Evolutionary conservation across 1,140 invertebrate genomes (phyloP), one percentile per base, ranked within the genome.

Genomic region (Grapholita molesta): DNA sequence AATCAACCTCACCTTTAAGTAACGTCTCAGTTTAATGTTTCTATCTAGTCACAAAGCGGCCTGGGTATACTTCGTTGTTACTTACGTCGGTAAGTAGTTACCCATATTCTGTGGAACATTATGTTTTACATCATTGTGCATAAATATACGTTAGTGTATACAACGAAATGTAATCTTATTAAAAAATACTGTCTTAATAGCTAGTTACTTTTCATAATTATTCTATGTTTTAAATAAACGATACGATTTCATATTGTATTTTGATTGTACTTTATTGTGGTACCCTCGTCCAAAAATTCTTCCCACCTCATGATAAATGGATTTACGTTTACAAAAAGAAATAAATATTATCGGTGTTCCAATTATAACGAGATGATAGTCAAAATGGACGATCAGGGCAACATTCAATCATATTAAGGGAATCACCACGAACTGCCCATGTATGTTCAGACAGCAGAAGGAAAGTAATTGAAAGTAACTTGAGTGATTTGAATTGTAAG

Each of bases 331-430:
- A 21, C 42, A 48, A 48, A 48, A 21, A 15, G 55, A 5, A 48
- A 48, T 21, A 15, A 48, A 18, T 48, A 48, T 9, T 61, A 32
- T 25, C 79, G 79, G 30, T 83, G 80, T 38, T 83, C 78, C 0
- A 79, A 79, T 64, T 75, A 74, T 25, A 69, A 66, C 53, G 74
- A 72, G 38, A 76, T 70, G 23, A 67, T 48, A 30, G n/a, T 79
- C 2, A 68, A 32, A 18, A 64, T 73, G 0, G 67, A 72, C 9
- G 4, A 24, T 9, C 23, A 72, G 9, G 75, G 74, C 3, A 18
- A 30, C 12, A 53, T 78, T 0, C 18, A 71, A 7, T 30, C 64
- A 24, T 30, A 61, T 0, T 18, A 61, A 6, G 68, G 69, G 0
- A 48, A 67, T 35, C 79, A 81, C 18, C 79, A 81, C 25, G 5